Base-by-base conservation (phyloP, 1,140 invertebrate species). In the Lasioglossum albipes region DNA sequence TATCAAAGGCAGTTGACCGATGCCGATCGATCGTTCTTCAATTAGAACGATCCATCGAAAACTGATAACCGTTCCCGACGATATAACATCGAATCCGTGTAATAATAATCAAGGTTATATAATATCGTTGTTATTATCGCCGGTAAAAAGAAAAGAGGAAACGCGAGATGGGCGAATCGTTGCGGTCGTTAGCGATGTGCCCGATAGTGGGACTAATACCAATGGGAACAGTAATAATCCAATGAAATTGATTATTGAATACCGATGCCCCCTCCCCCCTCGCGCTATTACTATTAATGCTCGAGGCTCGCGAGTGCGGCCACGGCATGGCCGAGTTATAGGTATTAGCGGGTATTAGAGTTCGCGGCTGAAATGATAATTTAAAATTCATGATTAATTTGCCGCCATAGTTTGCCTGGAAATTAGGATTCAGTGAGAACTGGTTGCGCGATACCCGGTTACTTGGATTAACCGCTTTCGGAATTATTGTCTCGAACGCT, bases 191-290 rank as follows among this genome's bases (percentile, higher is more conserved):
- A 59, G 54, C 42, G 62, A 75, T 65, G 64, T 27, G n/a, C 7
- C 52, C 65, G 72, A 75, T 62, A 80, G 65, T 59, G 64, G 62
- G 16, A 79, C 71, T 79, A 79, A 79, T 79, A 45, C 77, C 77
- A 54, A 79, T 52, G 77, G 77, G 66, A 79, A 66, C 77, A 74
- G 77, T 74, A 79, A 79, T 79, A 79, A 79, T 79, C 77, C 77
- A 79, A 74, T 74, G 77, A 79, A 79, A 79, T 79, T 79, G 77
- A 79, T 79, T 79, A 79, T 79, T 72, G 77, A 79, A 79, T 79
- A 79, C 77, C 77, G 77, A 79, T 79, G 77, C 59, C 41, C 71
- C 2, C 66, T 70, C 59, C 52, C 62, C 2, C 36, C 36, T 4
- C 36, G 42, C 42, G 7, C n/a, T 49, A 9, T 49, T 68, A 45